These are phyloP conservation scores for Tenebrio molitor DNA, from an alignment of 1,140 invertebrate genomes.

Conservation along the genomic window DNA sequence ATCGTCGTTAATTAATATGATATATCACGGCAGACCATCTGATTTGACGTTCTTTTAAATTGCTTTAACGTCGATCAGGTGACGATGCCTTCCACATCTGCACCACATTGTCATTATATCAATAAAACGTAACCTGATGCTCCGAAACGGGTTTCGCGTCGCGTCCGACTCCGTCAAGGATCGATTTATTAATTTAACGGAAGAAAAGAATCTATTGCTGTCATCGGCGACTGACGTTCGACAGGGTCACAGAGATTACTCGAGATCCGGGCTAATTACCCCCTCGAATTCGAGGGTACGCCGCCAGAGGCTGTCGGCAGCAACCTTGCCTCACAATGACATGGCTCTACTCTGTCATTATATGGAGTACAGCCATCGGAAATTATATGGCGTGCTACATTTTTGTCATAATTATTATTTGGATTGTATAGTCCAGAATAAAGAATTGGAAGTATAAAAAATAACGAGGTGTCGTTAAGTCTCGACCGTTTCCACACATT, in stretches of 20 bases:
- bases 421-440: slow-evolving; percentile 56
- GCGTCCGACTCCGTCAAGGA: slow-evolving; percentile 8
- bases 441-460: slow-evolving; percentile 56
- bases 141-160: slow-evolving; percentile 35
- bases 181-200: slow-evolving; percentile 26
- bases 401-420: slow-evolving; percentile 61
- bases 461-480: slow-evolving; percentile 59
- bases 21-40: slow-evolving; percentile 45
- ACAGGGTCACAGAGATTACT: slow-evolving; percentile 5
- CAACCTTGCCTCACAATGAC: slow-evolving; percentile 54
- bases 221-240: slow-evolving; percentile 1
- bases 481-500: slow-evolving; percentile 44
- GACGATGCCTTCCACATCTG: slow-evolving; percentile 44
- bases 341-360: slow-evolving; percentile 57
- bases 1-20: slow-evolving; percentile 55
- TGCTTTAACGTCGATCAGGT: slow-evolving; percentile 40
- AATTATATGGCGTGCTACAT: slow-evolving; percentile 56
- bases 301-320: slow-evolving; percentile 53
- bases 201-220: too few relatives aligned
- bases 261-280: slow-evolving; percentile 46
- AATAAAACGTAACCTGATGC: slow-evolving; percentile 49
- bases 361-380: slow-evolving; percentile 52
- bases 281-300: slow-evolving; percentile 47
- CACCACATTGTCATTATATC: slow-evolving; percentile 53
- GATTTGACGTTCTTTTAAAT: slow-evolving; percentile 33